phyloP scores from a whole-genome alignment of 2,797 vertebrate species.

The Phalanger gymnotis region DNA sequence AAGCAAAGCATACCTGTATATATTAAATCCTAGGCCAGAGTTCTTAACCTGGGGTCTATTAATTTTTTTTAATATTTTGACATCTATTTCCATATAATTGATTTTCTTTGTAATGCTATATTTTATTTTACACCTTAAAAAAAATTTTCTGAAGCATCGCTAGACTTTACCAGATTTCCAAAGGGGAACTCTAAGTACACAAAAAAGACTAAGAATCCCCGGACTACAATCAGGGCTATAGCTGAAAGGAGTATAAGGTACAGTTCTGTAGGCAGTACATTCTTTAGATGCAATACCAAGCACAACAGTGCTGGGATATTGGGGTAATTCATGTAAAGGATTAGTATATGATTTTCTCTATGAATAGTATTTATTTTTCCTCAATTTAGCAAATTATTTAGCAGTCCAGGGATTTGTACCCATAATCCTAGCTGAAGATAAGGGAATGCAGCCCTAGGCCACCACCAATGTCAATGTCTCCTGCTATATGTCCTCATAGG shows the following conservation, averaged over 20 bases:
- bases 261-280: not conserved
- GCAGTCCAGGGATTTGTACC: not conserved
- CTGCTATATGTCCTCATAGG: not conserved
- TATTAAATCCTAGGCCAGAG: not conserved
- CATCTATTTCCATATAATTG: not conserved
- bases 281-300: not conserved
- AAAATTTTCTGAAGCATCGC: not conserved
- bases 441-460: not conserved
- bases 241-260: not conserved
- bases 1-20: not conserved
- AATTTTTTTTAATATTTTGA: not conserved
- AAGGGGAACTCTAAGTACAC: not conserved
- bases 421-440: not conserved
- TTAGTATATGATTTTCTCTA: not conserved
- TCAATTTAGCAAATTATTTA: not conserved
- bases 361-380: not conserved
- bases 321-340: not conserved
- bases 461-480: not conserved
- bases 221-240: not conserved
- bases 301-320: not conserved
- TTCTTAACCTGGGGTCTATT: not conserved
- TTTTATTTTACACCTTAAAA: not conserved
- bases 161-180: not conserved
- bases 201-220: not conserved
- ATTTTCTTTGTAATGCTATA: not conserved